Evolutionary conservation across 2,113 vertebrate species (phyloP), one percentile per base, ranked within the genome.

Genomic region (Rhabdornis inornatus): DNA sequence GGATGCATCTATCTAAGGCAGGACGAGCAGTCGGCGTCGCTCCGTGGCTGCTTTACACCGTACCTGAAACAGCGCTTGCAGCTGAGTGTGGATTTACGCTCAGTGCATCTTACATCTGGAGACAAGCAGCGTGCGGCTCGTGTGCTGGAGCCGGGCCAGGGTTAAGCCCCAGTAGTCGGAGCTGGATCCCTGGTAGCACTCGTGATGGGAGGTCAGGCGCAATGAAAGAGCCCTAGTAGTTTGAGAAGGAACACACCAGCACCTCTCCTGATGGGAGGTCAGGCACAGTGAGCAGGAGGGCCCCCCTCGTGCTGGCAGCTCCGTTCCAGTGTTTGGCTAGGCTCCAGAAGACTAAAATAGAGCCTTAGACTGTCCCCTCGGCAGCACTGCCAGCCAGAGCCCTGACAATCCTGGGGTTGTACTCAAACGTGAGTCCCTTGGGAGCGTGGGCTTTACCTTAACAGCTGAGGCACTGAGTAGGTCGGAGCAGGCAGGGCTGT

Each of bases 291-390:
- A 96, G 92, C 89, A 33, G 93, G 88, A 95, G 96, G 95, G 96
- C 94, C 95, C 95, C 94, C 92, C 94, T 96, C 6, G 69, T 86
- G 95, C 96, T 94, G 95, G 95, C 96, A 96, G 96, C 95, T 96
- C 91, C 72, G 21, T 95, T 96, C 87, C 94, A 95, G 85, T 45
- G 63, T 81, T 97, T 96, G 96, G 96, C 95, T 4, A 69, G 65
- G 39, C 64, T 94, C 96, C 96, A 97, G 94, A 81, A 96, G 94
- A 96, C 96, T 96, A 96, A 97, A 97, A 97, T 96, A 96, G 95
- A 95, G 95, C 93, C 95, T 97, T 95, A 97, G 96, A 96, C 92
- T 95, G 94, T 97, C 96, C 95, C 94, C 94, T 96, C 91, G 7
- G 91, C 96, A 95, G 89, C 79, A 75, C 83, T 82, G 94, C 87